These are phyloP conservation scores for Burhinus bistriatus DNA, from an alignment of 2,113 vertebrate genomes.

Conservation along the genomic window DNA sequence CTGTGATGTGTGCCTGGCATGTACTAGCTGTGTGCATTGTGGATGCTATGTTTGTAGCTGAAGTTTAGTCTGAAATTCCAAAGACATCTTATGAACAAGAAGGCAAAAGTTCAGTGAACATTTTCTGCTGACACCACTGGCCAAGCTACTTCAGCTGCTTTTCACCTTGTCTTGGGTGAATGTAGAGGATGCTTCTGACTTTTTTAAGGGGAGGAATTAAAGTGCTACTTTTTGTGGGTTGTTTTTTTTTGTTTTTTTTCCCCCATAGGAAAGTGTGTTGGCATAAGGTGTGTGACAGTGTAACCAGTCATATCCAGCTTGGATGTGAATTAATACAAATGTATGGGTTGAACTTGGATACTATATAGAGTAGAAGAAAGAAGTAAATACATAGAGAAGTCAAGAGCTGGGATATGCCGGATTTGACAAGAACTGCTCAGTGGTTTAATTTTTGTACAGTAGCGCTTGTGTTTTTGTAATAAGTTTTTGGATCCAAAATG, in stretches of 20 bases:
- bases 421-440: background rate
- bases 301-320: fast-evolving
- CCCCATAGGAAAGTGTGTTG: fast-evolving
- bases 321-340: background rate
- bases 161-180: background rate
- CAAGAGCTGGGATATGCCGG: background rate
- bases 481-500: background rate
- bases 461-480: background rate
- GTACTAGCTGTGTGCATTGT: fast-evolving
- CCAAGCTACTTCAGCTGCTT: background rate
- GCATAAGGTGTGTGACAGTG: background rate
- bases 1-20: background rate
- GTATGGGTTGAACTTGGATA: background rate
- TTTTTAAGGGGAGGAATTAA: background rate
- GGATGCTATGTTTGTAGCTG: fast-evolving
- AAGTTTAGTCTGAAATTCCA: background rate
- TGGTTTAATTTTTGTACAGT: background rate
- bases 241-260: background rate
- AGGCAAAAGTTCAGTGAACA: background rate
- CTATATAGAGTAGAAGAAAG: background rate
- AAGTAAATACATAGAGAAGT: background rate
- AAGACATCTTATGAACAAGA: background rate
- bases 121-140: background rate
- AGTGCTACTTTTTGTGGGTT: background rate
- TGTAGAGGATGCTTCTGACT: background rate